Evolutionary conservation across 2,888 invertebrate species (phyloP).

Genomic region (Cremastobaeus sp.): DNA sequence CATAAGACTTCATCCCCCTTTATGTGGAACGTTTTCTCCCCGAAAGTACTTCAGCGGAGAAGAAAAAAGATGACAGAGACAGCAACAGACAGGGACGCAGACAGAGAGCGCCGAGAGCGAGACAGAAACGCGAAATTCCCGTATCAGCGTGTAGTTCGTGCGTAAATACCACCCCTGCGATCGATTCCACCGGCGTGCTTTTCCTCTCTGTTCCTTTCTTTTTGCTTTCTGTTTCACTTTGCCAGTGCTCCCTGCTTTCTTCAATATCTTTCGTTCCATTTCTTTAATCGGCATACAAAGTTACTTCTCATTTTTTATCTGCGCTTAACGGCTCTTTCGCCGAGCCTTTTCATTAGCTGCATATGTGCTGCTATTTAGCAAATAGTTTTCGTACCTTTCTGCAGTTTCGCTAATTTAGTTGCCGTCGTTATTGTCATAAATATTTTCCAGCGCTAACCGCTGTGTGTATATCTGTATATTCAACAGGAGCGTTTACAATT

Average conservation of each 20-base stretch:
- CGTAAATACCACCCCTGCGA: conserved; percentile 73
- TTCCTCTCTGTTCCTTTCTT: conserved; percentile 39
- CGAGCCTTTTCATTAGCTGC: conserved; percentile 40
- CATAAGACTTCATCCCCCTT: conserved; percentile 72
- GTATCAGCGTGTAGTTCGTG: conserved; percentile 74
- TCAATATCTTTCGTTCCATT: conserved; percentile 56
- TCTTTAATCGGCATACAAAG: conserved; percentile 57
- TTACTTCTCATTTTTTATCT: conserved; percentile 57
- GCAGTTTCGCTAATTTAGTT: too few relatives aligned
- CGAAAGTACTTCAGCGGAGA: conserved; percentile 63
- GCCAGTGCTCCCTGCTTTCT: conserved; percentile 27
- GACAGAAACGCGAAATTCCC: conserved; percentile 49
- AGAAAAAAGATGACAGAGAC: conserved; percentile 33
- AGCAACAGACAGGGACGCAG: conserved; percentile 17
- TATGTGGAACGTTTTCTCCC: conserved; percentile 69
- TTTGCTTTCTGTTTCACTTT: conserved; percentile 50
- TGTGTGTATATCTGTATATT: too few relatives aligned
- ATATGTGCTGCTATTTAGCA: conserved; percentile 3
- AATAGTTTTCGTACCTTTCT: conserved; percentile 7
- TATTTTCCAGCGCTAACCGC: too few relatives aligned
- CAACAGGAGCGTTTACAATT: too few relatives aligned
- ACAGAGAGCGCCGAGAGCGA: conserved; percentile 27
- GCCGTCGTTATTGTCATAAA: too few relatives aligned
- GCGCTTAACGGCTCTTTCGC: conserved; percentile 42
- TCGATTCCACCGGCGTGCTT: conserved; percentile 62